These are phyloP conservation scores for Oreochromis aureus DNA, from an alignment of 2,113 vertebrate genomes.

Conservation along the genomic window DNA sequence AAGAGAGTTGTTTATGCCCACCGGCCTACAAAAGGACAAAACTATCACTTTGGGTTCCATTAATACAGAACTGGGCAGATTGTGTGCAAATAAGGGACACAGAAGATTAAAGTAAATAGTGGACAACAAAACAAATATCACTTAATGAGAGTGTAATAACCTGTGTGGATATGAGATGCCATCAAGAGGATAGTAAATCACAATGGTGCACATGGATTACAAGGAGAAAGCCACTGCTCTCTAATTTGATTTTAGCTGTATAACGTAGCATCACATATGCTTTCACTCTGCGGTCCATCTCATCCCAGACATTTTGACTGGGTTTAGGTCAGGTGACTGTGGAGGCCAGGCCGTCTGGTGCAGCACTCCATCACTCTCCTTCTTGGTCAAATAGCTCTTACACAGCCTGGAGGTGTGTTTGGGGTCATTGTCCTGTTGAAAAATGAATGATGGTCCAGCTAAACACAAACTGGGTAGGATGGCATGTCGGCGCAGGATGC, in stretches of 20 bases:
- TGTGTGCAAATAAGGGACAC: background rate
- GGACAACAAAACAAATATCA: background rate
- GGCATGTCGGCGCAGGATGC: background rate
- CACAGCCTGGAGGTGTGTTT: background rate
- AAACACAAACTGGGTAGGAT: background rate
- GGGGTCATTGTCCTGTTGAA: background rate
- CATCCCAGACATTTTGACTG: background rate
- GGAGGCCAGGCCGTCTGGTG: background rate
- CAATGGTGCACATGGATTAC: background rate
- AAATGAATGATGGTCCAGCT: background rate
- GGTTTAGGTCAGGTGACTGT: background rate
- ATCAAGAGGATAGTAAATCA: background rate
- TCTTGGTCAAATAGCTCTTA: background rate
- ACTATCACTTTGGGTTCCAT: background rate
- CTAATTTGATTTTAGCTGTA: background rate
- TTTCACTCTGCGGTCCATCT: background rate
- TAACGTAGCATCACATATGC: background rate
- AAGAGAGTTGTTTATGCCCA: background rate
- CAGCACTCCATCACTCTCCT: background rate
- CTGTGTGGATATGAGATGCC: background rate
- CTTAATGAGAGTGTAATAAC: background rate
- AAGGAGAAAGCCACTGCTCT: background rate
- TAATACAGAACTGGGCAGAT: background rate
- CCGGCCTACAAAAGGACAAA: background rate
- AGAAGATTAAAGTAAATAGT: background rate